Conservation (phyloP, 2,113 vertebrate species). For the Micronycteris hirsuta region DNA sequence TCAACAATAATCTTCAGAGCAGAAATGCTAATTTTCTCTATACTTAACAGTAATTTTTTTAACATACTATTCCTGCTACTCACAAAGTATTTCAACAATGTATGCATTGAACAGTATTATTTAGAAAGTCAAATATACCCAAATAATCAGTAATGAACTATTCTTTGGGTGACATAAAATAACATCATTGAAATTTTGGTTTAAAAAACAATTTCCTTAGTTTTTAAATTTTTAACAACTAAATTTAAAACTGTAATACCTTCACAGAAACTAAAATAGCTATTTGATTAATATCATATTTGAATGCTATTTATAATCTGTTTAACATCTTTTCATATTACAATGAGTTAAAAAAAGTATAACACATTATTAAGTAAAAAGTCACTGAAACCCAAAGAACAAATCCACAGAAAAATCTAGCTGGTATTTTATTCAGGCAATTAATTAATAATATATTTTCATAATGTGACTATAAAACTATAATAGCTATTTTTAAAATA, state of each 20-base stretch:
- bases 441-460: not conserved
- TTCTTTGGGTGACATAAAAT: not conserved
- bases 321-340: constrained; percentile 17
- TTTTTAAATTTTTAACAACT: not conserved
- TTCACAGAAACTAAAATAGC: not conserved
- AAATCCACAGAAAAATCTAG: not conserved
- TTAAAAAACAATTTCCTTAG: constrained; percentile 3
- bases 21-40: not conserved
- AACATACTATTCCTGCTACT: not conserved
- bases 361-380: not conserved
- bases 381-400: not conserved
- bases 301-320: not conserved
- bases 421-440: not conserved
- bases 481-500: not conserved
- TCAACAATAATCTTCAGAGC: not conserved
- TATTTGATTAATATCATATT: not conserved
- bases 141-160: not conserved
- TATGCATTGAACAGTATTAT: not conserved
- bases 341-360: not conserved
- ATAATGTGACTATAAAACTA: not conserved
- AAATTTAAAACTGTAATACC: not conserved
- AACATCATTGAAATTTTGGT: not conserved
- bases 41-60: not conserved
- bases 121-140: constrained; percentile 5
- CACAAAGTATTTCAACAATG: not conserved